phyloP scores from a whole-genome alignment of 2,888 invertebrate species.

The Aethes cnicana region DNA sequence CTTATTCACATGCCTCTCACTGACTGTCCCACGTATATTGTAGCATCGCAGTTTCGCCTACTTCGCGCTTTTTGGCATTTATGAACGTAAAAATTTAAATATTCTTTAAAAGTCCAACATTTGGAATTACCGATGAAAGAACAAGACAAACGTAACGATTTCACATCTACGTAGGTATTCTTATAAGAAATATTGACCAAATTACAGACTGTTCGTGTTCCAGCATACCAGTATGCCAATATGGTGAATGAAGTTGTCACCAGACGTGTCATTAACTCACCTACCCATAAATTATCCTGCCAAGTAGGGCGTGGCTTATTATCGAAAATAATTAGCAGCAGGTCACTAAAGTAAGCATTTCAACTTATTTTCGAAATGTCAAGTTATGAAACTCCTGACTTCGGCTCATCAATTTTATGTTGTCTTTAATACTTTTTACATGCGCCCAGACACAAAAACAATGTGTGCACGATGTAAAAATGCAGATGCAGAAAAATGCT shows the following conservation, averaged over 20 bases:
- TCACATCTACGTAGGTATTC: too few relatives aligned
- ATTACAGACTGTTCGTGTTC: slow-evolving; percentile 7
- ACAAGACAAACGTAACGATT: too few relatives aligned
- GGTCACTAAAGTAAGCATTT: slow-evolving; percentile 18
- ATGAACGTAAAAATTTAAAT: too few relatives aligned
- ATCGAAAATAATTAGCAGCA: slow-evolving; percentile 23
- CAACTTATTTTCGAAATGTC: slow-evolving; percentile 14
- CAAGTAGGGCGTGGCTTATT: slow-evolving; percentile 15
- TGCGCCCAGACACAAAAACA: too few relatives aligned
- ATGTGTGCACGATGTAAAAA: neutral
- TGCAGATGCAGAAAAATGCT: neutral
- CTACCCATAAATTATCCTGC: slow-evolving; percentile 14
- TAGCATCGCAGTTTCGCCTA: too few relatives aligned
- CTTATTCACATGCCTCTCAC: too few relatives aligned
- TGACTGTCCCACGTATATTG: too few relatives aligned
- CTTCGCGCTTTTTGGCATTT: too few relatives aligned
- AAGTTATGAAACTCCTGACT: slow-evolving; percentile 10
- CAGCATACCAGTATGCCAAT: slow-evolving; percentile 5
- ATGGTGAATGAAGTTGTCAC: slow-evolving; percentile 29
- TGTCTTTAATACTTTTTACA: too few relatives aligned
- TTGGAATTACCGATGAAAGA: too few relatives aligned
- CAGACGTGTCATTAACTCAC: slow-evolving; percentile 13
- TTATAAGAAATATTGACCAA: too few relatives aligned
- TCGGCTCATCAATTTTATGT: slow-evolving; percentile 1
- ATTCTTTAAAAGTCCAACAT: too few relatives aligned